Evolutionary conservation across 2,797 vertebrate species (phyloP).

Genomic region (Novumbra hubbsi): DNA sequence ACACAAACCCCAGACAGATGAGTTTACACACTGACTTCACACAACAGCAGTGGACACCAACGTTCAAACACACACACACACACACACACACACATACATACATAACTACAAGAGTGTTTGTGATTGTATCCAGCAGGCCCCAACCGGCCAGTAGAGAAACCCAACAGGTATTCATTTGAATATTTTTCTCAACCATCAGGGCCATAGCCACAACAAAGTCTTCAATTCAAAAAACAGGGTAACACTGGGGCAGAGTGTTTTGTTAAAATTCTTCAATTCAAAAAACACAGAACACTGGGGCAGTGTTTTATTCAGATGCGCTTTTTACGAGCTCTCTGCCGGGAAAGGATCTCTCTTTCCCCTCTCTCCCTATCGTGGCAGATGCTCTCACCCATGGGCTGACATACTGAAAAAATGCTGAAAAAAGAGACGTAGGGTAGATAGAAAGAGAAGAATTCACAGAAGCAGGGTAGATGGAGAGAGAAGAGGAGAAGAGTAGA

Average conservation of each 20-base stretch:
- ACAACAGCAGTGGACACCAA: neutral
- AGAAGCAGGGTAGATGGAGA: conserved; percentile 17
- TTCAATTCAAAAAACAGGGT: conserved; percentile 52
- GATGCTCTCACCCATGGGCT: conserved; percentile 49
- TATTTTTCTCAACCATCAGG: conserved; percentile 44
- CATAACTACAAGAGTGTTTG: neutral
- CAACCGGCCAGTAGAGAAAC: neutral
- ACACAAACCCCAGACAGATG: too few relatives aligned
- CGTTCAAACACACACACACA: neutral
- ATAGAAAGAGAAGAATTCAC: conserved; percentile 23
- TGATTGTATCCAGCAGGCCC: neutral
- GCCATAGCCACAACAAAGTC: conserved; percentile 54
- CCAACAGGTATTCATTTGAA: conserved; percentile 31
- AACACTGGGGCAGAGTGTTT: conserved; percentile 52
- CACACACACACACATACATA: neutral
- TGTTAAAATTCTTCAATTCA: conserved; percentile 43
- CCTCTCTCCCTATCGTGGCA: conserved; percentile 29
- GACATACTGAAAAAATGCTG: conserved; percentile 13
- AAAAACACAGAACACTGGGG: conserved; percentile 61
- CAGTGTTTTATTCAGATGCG: conserved; percentile 53
- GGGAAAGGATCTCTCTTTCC: conserved; percentile 60
- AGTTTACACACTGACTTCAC: conserved; percentile 25
- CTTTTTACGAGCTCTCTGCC: conserved; percentile 64
- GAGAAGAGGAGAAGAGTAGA: conserved; percentile 15
- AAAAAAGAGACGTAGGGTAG: conserved; percentile 23